Conservation (phyloP, 2,888 invertebrate species). For the Neoaliturus tenellus region DNA sequence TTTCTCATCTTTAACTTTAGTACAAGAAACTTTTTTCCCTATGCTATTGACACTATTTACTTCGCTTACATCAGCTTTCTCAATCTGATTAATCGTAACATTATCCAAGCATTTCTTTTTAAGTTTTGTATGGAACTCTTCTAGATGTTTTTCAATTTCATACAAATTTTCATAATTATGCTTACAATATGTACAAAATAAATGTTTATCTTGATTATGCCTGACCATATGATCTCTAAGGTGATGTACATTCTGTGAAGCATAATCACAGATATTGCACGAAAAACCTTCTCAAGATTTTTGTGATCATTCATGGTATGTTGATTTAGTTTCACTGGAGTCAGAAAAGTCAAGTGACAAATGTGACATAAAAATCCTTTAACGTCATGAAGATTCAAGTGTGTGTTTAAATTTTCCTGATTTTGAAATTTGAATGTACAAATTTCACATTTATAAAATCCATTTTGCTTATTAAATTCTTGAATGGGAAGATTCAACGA, state of each 20-base stretch:
- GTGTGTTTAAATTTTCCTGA: not conserved
- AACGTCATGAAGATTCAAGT: not conserved
- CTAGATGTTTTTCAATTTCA: not conserved
- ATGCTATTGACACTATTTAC: too few relatives aligned
- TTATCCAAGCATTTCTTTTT: not conserved
- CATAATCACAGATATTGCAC: constrained; percentile 1
- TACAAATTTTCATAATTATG: not conserved
- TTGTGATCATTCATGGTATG: not conserved
- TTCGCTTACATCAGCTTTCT: too few relatives aligned
- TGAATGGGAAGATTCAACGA: not conserved
- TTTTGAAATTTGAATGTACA: not conserved
- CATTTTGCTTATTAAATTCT: not conserved
- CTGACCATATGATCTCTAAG: not conserved
- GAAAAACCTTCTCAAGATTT: not conserved
- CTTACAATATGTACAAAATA: not conserved
- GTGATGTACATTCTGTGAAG: not conserved
- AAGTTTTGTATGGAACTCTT: not conserved
- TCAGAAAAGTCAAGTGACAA: not conserved
- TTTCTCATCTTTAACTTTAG: too few relatives aligned
- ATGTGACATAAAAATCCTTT: constrained; percentile 16
- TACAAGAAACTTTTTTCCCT: too few relatives aligned
- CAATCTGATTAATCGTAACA: not conserved
- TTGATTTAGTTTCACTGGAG: not conserved
- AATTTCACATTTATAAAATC: constrained; percentile 4
- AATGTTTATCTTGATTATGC: not conserved